Percentiles rank a stretch among this genome's conserved stretches.
phyloP scores from a whole-genome alignment of 2,113 vertebrate genomes.

The Podiceps cristatus region DNA sequence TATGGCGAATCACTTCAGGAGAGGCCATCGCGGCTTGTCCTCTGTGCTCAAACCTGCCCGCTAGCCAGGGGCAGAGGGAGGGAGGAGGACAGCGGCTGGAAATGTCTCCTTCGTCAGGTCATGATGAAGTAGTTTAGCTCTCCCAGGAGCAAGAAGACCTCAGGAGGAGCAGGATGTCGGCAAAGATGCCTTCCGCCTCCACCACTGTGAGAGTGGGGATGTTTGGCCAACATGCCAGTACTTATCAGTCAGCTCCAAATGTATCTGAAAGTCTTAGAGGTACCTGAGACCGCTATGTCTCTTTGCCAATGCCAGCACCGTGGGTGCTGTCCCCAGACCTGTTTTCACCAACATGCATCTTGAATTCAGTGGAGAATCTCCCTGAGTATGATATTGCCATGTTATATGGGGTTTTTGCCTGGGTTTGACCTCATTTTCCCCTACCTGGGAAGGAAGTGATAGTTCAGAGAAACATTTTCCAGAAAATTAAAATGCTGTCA shows the following conservation, averaged over 20 bases:
- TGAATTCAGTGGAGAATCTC: neutral
- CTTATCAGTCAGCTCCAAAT: neutral
- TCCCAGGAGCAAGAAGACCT: neutral
- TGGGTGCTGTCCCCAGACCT: fast-evolving
- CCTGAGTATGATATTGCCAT: neutral
- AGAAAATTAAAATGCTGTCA: neutral
- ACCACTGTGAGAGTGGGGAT: fast-evolving
- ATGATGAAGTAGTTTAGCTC: neutral
- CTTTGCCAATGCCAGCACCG: neutral
- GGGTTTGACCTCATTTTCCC: neutral
- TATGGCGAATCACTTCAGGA: neutral
- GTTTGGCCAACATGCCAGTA: neutral
- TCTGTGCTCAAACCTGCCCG: neutral
- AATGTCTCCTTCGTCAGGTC: neutral
- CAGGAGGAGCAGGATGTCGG: neutral
- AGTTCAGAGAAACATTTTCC: neutral
- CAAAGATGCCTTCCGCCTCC: neutral
- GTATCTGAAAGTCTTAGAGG: neutral
- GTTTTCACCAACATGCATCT: neutral
- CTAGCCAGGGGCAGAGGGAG: neutral
- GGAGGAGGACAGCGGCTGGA: neutral
- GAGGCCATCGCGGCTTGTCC: neutral
- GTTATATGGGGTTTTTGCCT: neutral
- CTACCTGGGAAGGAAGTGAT: neutral
- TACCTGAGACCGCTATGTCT: neutral